Evolutionary conservation across 2,797 vertebrate genomes (phyloP), one percentile per base, ranked within the genome.

Genomic region (Amblyraja radiata): DNA sequence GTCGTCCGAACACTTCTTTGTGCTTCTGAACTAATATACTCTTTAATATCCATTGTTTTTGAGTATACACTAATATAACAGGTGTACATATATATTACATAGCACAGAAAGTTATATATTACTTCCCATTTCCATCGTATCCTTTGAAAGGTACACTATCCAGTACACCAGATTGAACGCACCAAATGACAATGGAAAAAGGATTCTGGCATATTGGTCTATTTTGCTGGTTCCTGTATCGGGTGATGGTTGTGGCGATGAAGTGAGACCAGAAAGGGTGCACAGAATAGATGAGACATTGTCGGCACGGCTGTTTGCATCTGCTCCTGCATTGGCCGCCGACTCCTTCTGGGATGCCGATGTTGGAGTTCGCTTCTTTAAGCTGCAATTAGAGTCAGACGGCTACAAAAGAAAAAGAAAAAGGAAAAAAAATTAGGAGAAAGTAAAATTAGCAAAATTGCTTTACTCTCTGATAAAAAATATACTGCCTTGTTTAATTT

Each of bases 81-180:
- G 13, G 9, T 91, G 21, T 4, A 91, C 23, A 91, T 73, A 91
- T 16, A 68, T 25, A 32, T 46, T 68, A 90, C 65, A 13, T 74
- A 68, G 23, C 68, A 91, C 28, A 8, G 83, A 36, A 92, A 73
- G 46, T 92, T 92, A 92, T 54, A 92, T 92, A 54, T 92, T 92
- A 92, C 39, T 92, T 73, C 93, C 74, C 95, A 97, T 96, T 95
- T 99, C 98, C 98, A 99, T 99, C 6, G 98, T 98, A 95, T 99
- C 98, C 96, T 98, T 99, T 94, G 98, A 99, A 95, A 99, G 98
- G 95, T 99, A 99, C 94, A 99, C 98, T 11, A 99, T 97, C 98
- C 98, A 99, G 95, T 99, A 99, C 54, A 99, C 98, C 93, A 99
- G 96, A 96, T 99, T 99, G 96, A 99, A 99, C 94, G 98, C 98